Evolutionary conservation across 2,888 invertebrate genomes (phyloP), one percentile per base, ranked within the genome.

Genomic region (Pollenia labialis): DNA sequence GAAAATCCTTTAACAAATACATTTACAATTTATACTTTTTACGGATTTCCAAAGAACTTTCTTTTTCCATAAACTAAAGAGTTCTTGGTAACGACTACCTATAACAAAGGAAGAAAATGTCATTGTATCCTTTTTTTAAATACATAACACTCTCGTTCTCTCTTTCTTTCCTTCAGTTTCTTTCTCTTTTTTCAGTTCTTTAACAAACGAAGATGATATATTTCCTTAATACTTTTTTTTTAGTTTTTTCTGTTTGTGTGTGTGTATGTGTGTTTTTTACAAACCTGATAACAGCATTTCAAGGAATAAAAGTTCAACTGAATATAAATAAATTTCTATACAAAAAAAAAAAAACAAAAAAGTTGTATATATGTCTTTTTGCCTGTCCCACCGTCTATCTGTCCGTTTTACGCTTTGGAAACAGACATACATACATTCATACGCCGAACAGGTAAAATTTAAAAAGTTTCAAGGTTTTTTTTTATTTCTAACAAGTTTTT

Each of bases 391-490:
- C 32, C 46, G 12, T 46, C 10, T 44, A 16, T 71, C 12, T 62
- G 42, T 60, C 42, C 75, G 52, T 9, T 40, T 42, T 54, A 10
- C 11, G 18, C 10, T 54, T 54, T 62, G 42, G 10, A 6, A 16
- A 8, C 52, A 52, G 16, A 4, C 52, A 52, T 14, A 6, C 50
- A 4, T 48, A 7, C 66, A 11, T 76, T 82, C 52, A 52, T 71
- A 64, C 48, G 52, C 68, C 69, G 68, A 85, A 80, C 79, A 85
- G 84, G 84, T 85, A 79, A 80, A 85, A 80, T 80, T 80, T 74
- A 23, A 87, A 85, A 87, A 84, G 72, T 87, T 87, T 87, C 87
- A 87, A 87, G 87, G 84, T 81, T 81, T 81, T 64, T 64, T 32
- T 60, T 18, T 76, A 52, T 76, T 60, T 76, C 87, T 64, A 87